These are phyloP conservation scores for Campodea augens DNA, from an alignment of 1,140 invertebrate genomes.

Conservation along the genomic window DNA sequence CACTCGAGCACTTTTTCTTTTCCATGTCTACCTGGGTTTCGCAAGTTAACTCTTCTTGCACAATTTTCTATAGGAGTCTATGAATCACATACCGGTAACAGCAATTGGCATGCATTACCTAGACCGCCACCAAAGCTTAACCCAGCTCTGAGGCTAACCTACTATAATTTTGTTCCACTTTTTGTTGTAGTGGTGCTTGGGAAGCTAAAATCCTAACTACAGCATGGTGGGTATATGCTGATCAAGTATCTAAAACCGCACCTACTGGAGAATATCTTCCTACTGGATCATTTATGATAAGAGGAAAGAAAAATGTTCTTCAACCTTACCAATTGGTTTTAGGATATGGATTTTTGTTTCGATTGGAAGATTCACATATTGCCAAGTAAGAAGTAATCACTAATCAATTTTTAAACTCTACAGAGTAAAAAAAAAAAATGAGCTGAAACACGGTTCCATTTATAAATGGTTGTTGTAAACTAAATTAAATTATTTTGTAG, in stretches of 20 bases:
- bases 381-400: constrained; percentile 11
- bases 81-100: too few relatives aligned
- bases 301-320: constrained; percentile 94
- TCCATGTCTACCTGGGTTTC: too few relatives aligned
- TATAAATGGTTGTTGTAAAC: too few relatives aligned
- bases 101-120: too few relatives aligned
- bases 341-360: constrained; percentile 86
- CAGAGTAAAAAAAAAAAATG: background rate
- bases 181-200: constrained; percentile 78
- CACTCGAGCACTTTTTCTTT: too few relatives aligned
- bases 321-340: constrained; percentile 77
- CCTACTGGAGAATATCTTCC: constrained; percentile 92
- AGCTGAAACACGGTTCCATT: too few relatives aligned
- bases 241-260: constrained; percentile 96
- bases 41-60: too few relatives aligned
- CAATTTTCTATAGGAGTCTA: too few relatives aligned
- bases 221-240: constrained; percentile 89
- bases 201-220: constrained; percentile 85
- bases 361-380: constrained; percentile 50
- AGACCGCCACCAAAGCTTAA: too few relatives aligned
- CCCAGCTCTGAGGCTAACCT: background rate
- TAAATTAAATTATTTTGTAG: too few relatives aligned
- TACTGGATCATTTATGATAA: constrained; percentile 94
- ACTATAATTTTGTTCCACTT: too few relatives aligned
- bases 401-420: background rate